These are phyloP conservation scores for Hyphantria cunea DNA, from an alignment of 1,140 invertebrate species.

Conservation along the genomic window DNA sequence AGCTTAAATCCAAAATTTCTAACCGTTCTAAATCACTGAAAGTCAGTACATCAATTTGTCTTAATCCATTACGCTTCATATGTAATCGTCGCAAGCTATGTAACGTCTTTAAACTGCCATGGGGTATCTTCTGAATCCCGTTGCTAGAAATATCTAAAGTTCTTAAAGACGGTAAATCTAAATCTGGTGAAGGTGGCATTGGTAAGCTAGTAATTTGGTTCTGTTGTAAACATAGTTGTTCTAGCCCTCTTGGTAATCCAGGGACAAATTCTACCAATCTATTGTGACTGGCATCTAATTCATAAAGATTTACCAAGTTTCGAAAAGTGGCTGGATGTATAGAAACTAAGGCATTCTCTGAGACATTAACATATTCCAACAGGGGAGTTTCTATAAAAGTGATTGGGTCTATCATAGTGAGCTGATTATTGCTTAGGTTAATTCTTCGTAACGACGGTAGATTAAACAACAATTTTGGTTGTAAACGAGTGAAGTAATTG, in stretches of 20 bases:
- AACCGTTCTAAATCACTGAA: conserved; percentile 87
- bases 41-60: conserved; percentile 85
- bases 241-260: conserved; percentile 88
- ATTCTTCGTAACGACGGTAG: conserved; percentile 88
- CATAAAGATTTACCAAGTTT: conserved; percentile 88
- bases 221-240: conserved; percentile 88
- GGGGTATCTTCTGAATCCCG: conserved; percentile 86
- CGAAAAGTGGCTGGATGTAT: conserved; percentile 89
- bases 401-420: conserved; percentile 87
- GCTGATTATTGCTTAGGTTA: conserved; percentile 90
- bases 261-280: conserved; percentile 86
- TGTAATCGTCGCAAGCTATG: conserved; percentile 87
- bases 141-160: conserved; percentile 90
- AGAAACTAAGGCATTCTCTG: conserved; percentile 86
- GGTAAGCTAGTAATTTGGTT: conserved; percentile 89
- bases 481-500: conserved; percentile 88
- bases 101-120: conserved; percentile 86
- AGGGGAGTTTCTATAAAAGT: conserved; percentile 87
- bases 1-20: conserved; percentile 88
- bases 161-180: conserved; percentile 87
- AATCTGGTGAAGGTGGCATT: conserved; percentile 83
- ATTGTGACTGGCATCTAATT: conserved; percentile 91
- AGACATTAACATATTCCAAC: conserved; percentile 90
- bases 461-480: conserved; percentile 87
- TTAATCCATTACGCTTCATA: conserved; percentile 90